phyloP scores from a whole-genome alignment of 2,888 invertebrate genomes.

The Imbricaverruca yamaguchii region DNA sequence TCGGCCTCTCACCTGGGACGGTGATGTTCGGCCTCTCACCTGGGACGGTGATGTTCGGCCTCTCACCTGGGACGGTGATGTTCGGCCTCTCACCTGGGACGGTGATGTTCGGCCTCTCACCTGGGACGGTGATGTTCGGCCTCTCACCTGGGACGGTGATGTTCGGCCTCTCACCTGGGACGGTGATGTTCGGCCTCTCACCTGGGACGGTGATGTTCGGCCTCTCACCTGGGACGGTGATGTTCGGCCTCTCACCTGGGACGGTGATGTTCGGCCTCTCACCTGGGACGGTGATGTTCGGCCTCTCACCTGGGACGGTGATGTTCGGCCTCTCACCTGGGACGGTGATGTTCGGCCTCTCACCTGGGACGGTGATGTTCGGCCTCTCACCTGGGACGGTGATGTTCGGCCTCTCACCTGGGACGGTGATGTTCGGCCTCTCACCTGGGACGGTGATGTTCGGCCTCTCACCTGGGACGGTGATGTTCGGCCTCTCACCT shows the following conservation, averaged over 20 bases:
- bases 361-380: slow-evolving; percentile 79
- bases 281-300: slow-evolving; percentile 81
- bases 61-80: slow-evolving; percentile 71
- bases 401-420: slow-evolving; percentile 63
- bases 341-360: slow-evolving; percentile 73
- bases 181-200: slow-evolving; percentile 70
- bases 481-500: slow-evolving; percentile 64
- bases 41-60: slow-evolving; percentile 82
- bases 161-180: slow-evolving; percentile 62
- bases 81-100: slow-evolving; percentile 66
- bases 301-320: slow-evolving; percentile 64
- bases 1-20: slow-evolving; percentile 62
- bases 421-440: slow-evolving; percentile 78
- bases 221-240: slow-evolving; percentile 68
- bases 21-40: slow-evolving; percentile 68
- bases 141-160: slow-evolving; percentile 70
- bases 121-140: slow-evolving; percentile 84
- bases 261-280: slow-evolving; percentile 74
- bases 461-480: slow-evolving; percentile 62
- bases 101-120: slow-evolving; percentile 67
- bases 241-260: slow-evolving; percentile 62
- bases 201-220: slow-evolving; percentile 83
- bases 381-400: slow-evolving; percentile 66
- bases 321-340: slow-evolving; percentile 68
- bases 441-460: slow-evolving; percentile 79